These are phyloP conservation scores for Torymus auratus DNA, from an alignment of 2,888 invertebrate species.

Conservation along the genomic window DNA sequence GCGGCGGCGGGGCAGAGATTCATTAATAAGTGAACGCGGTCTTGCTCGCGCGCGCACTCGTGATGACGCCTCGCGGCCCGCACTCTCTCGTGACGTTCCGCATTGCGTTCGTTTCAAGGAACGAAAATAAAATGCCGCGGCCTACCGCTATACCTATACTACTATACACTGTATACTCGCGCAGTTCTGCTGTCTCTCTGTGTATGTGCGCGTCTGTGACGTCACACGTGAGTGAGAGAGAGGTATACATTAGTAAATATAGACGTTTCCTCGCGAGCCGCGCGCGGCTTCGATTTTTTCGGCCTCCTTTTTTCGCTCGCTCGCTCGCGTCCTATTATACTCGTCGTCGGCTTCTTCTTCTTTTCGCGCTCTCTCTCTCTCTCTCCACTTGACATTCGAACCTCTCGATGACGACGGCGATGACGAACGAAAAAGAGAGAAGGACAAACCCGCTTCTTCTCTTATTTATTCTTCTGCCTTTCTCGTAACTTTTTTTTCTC, in stretches of 20 bases:
- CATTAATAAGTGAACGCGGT: slow-evolving; percentile 51
- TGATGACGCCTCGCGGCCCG: slow-evolving; percentile 31
- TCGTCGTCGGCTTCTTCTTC: neutral
- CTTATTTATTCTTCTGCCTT: no score
- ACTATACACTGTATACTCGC: neutral
- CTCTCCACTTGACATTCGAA: neutral
- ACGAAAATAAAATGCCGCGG: slow-evolving; percentile 47
- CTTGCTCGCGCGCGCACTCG: slow-evolving; percentile 18
- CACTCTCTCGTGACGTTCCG: slow-evolving; percentile 50
- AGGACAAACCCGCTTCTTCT: no score
- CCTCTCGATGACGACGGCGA: no score
- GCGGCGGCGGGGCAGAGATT: neutral
- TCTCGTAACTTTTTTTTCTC: no score
- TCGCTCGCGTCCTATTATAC: neutral
- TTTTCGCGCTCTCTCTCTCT: neutral
- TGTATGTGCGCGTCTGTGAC: slow-evolving; percentile 6
- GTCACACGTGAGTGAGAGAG: slow-evolving; percentile 38
- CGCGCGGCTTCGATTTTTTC: neutral
- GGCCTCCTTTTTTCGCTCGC: neutral
- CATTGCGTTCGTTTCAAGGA: slow-evolving; percentile 43
- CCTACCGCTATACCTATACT: slow-evolving; percentile 12
- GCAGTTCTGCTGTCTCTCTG: neutral
- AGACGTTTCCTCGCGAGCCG: slow-evolving; percentile 17
- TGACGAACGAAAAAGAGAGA: no score
- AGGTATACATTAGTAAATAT: slow-evolving; percentile 46